phyloP scores from a whole-genome alignment of 2,113 vertebrate species.

The Melanerpes aurifrons region DNA sequence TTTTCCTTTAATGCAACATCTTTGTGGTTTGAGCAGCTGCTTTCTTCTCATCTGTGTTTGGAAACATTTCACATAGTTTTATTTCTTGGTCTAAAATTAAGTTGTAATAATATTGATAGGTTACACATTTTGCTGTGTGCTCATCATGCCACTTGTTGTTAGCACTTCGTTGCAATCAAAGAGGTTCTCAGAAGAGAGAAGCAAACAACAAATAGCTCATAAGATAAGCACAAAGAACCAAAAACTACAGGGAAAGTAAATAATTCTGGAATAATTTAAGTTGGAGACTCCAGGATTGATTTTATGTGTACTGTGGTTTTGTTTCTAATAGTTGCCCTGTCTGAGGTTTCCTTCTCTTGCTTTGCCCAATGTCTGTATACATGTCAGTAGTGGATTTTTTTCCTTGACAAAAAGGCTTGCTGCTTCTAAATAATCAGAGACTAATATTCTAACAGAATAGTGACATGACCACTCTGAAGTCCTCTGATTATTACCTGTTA shows the following conservation, averaged over 20 bases:
- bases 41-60: neutral
- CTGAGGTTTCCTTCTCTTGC: neutral
- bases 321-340: neutral
- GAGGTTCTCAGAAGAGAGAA: neutral
- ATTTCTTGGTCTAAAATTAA: neutral
- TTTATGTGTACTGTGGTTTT: neutral
- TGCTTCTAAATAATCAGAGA: neutral
- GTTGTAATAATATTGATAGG: neutral
- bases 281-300: neutral
- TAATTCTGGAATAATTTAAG: neutral
- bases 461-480: neutral
- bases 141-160: neutral
- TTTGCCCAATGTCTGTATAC: neutral
- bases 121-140: neutral
- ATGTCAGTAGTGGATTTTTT: neutral
- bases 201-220: neutral
- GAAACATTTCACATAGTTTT: neutral
- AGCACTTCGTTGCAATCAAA: neutral
- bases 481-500: no score
- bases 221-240: neutral
- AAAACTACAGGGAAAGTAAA: neutral
- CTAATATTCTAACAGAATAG: neutral
- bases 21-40: neutral
- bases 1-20: neutral
- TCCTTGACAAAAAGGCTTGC: neutral